Conservation (phyloP, 2,888 invertebrate species). For the Polyommatus iphigenia region DNA sequence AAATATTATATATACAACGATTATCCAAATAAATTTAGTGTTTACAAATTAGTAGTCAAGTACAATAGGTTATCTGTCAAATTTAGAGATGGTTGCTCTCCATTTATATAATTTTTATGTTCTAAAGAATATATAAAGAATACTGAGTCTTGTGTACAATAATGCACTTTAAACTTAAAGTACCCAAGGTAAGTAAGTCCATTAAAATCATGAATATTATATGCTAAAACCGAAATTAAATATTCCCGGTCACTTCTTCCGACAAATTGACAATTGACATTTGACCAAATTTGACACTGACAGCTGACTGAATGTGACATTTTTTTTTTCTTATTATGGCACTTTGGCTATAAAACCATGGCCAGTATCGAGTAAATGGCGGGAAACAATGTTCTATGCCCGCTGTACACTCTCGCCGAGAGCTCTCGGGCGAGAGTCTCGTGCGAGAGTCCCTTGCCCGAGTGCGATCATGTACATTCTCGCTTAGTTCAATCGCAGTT, state of each 20-base stretch:
- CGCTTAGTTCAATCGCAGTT: too few relatives aligned
- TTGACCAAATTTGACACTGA: constrained; percentile 15
- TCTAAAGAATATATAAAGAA: not conserved
- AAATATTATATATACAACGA: constrained; percentile 37
- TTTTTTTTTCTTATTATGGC: too few relatives aligned
- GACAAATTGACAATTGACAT: constrained; percentile 20
- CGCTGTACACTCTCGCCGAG: too few relatives aligned
- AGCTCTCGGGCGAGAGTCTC: too few relatives aligned
- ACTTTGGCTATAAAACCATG: too few relatives aligned
- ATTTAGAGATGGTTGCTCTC: constrained; percentile 5
- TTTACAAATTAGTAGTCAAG: constrained; percentile 33
- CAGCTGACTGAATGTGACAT: too few relatives aligned
- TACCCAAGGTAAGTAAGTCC: not conserved
- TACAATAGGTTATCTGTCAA: constrained; percentile 54
- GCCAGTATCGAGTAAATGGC: too few relatives aligned
- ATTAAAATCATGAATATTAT: not conserved
- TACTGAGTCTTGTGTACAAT: constrained; percentile 9
- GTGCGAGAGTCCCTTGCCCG: too few relatives aligned
- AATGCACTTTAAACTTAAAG: not conserved
- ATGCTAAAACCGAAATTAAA: constrained; percentile 38
- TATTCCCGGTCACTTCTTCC: constrained; percentile 39
- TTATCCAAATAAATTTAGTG: constrained; percentile 32
- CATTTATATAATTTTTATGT: not conserved
- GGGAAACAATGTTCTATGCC: too few relatives aligned
- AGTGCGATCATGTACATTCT: too few relatives aligned